Evolutionary conservation across 2,888 invertebrate genomes (phyloP), one percentile per base, ranked within the genome.

Genomic region (Hydroisotoma schaefferi): DNA sequence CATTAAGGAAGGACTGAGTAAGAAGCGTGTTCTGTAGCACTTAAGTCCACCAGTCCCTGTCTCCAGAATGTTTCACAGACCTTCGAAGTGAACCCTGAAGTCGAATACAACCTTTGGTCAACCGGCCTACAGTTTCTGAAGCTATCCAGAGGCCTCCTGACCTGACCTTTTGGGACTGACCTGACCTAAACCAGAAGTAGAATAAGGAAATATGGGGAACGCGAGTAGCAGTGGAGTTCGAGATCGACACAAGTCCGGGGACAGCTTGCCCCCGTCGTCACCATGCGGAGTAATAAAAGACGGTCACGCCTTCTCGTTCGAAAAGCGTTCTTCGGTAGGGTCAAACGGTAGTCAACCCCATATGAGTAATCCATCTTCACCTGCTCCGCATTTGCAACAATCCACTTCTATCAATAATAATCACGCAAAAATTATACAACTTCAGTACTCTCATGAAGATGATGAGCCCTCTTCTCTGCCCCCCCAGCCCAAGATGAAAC

Each of bases 291-390:
- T 64, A 8, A 55, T 63, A 15, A 83, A 83, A 74, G 88, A 88
- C 75, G 74, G 76, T 57, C 89, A 89, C 76, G 89, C 90, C 49
- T 91, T 92, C 80, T 84, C 85, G 57, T 91, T 92, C 79, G 90
- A 90, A 76, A 90, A 90, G 77, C 87, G 86, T 78, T 80, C 83
- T 51, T 85, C 70, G 57, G 64, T 67, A 47, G 55, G 59, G 38
- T 58, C 59, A 27, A 43, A 40, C 20, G 37, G 22, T 28, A 47
- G 28, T 48, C 18, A 18, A 26, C 10, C 27, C 3, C 18, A 25
- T n/a, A 49, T 49, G 49, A 49, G 49, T 28, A 49, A 27, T 49
- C 51, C 55, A 20, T 46, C 59, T 47, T 46, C 60, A 57, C 46
- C 47, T 46, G 64, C 64, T 46, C 57, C 60, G 55, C 60, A 57